Evolutionary conservation across 2,888 invertebrate species (phyloP).

Genomic region (Xanthorhoe designata): DNA sequence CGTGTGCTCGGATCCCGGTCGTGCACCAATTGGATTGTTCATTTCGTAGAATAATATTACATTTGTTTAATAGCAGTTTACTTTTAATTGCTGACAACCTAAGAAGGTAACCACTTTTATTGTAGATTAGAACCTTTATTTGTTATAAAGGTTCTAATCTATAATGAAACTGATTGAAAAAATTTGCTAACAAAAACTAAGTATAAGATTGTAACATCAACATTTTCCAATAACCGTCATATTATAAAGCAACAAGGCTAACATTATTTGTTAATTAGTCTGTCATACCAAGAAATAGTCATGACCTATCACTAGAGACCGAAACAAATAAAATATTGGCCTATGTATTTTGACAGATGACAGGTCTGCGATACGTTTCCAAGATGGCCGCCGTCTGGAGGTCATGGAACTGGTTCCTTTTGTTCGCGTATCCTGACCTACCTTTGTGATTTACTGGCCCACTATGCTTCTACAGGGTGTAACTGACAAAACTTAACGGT

Average conservation of each 20-base stretch:
- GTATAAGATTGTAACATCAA: no score
- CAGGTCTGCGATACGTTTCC: conserved; percentile 35
- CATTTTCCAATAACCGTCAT: no score
- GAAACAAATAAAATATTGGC: conserved; percentile 25
- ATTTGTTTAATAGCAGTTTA: no score
- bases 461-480: conserved; percentile 35
- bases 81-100: no score
- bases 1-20: no score
- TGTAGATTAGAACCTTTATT: no score
- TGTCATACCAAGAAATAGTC: neutral
- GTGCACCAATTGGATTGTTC: no score
- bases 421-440: conserved; percentile 76
- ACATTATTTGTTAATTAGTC: neutral
- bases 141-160: no score
- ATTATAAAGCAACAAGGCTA: neutral
- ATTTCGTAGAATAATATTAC: no score
- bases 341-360: conserved; percentile 36
- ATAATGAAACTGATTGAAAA: no score
- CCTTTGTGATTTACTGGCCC: conserved; percentile 67
- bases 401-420: conserved; percentile 67
- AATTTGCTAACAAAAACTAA: no score
- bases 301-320: neutral
- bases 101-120: no score
- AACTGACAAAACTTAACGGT: conserved; percentile 17
- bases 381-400: conserved; percentile 66